Conservation (phyloP, 2,797 vertebrate genomes). For the Mycteria americana region DNA sequence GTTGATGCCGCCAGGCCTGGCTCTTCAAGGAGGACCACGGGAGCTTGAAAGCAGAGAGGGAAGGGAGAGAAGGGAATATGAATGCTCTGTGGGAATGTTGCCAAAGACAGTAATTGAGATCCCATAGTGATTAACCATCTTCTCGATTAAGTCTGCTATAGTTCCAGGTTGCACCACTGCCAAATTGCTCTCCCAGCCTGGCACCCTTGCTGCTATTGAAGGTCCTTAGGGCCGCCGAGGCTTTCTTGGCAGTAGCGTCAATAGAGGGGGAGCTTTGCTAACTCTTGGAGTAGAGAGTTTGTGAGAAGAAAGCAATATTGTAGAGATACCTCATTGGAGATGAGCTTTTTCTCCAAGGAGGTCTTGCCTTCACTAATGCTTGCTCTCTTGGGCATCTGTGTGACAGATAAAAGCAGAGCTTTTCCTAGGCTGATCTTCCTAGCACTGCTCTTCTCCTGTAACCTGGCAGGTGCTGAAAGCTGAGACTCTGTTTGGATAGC, state of each 20-base stretch:
- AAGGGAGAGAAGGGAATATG: background rate
- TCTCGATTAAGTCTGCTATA: background rate
- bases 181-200: background rate
- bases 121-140: background rate
- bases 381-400: background rate
- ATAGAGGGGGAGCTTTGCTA: background rate
- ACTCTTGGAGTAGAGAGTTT: background rate
- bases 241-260: background rate
- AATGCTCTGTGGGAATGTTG: background rate
- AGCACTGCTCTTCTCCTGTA: background rate
- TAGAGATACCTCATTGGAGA: background rate
- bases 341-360: background rate
- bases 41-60: background rate
- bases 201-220: background rate
- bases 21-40: background rate
- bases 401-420: background rate
- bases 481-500: background rate
- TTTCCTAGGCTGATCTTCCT: background rate
- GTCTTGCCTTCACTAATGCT: background rate
- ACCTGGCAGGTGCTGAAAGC: background rate
- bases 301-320: background rate
- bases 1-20: background rate
- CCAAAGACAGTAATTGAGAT: background rate
- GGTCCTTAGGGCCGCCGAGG: background rate
- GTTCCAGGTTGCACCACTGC: background rate